Conservation (phyloP, 2,888 invertebrate genomes). For the Colletes collaris region DNA sequence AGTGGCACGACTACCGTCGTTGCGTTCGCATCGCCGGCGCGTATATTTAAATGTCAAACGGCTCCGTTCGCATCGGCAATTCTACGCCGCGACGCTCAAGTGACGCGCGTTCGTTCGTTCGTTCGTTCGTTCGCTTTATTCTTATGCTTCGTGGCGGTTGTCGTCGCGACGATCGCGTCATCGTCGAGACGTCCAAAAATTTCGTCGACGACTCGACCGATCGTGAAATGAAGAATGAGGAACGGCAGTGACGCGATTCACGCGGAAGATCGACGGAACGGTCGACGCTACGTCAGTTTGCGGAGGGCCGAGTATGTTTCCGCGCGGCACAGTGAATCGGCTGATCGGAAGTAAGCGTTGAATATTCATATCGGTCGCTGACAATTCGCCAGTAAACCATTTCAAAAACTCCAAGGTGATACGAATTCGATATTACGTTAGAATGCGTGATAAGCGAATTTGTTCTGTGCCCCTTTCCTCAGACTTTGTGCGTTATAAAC, state of each 20-base stretch:
- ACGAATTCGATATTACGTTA: background rate
- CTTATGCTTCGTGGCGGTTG: background rate
- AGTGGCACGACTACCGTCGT: conserved; percentile 74
- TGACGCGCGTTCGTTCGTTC: too few species aligned
- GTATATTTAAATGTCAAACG: background rate
- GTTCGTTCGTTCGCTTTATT: too few species aligned
- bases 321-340: conserved; percentile 29
- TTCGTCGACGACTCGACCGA: background rate
- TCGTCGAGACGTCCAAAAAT: background rate
- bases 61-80: background rate
- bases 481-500: background rate
- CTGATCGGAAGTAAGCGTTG: conserved; percentile 50
- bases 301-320: conserved; percentile 28
- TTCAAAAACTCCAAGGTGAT: background rate
- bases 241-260: conserved; percentile 24
- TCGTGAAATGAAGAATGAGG: conserved; percentile 39
- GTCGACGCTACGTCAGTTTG: conserved; percentile 16
- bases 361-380: conserved; percentile 32
- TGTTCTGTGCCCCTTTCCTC: background rate
- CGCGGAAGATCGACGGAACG: conserved; percentile 21
- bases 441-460: background rate
- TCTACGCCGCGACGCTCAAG: background rate
- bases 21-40: conserved; percentile 62
- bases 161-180: background rate
- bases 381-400: background rate